phyloP scores from a whole-genome alignment of 23 tunicate species.

The Botrylloides violaceus region DNA sequence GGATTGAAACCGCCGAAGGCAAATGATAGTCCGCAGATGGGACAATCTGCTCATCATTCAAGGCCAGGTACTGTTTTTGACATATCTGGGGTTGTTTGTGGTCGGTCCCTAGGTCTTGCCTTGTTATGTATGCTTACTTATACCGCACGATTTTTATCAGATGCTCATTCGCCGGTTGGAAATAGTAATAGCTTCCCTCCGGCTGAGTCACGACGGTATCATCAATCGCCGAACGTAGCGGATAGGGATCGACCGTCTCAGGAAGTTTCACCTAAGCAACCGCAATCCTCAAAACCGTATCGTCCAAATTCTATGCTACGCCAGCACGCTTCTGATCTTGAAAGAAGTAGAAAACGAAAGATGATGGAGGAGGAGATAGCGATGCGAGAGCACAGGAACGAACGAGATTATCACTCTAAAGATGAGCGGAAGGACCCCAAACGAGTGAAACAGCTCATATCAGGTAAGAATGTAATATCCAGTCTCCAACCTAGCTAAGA shows the following conservation, averaged over 20 bases:
- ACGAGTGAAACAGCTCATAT: constrained; percentile 6
- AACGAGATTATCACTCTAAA: not conserved
- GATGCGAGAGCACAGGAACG: constrained; percentile 8
- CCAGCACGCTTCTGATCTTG: constrained; percentile 10
- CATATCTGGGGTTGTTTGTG: too few relatives aligned
- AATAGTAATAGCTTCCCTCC: not conserved
- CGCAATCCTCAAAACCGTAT: constrained; percentile 8
- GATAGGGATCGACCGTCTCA: constrained; percentile 3
- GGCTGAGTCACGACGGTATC: constrained; percentile 17
- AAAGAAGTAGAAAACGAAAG: constrained; percentile 7
- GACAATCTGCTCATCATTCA: not conserved
- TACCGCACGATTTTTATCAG: too few relatives aligned
- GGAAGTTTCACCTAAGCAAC: constrained; percentile 15
- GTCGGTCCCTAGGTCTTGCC: too few relatives aligned
- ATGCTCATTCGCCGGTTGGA: constrained; percentile 12
- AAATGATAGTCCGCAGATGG: not conserved
- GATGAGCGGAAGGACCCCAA: constrained; percentile 18
- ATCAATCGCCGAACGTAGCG: not conserved
- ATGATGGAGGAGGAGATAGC: constrained; percentile 27
- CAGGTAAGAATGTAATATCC: not conserved
- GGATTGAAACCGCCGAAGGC: constrained; percentile 18
- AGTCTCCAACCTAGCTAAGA: not conserved
- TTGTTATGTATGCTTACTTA: too few relatives aligned
- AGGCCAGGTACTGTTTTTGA: too few relatives aligned
- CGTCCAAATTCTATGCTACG: constrained; percentile 17